Conservation (phyloP, 23 tunicate genomes). For the Halocynthia roretzi region DNA sequence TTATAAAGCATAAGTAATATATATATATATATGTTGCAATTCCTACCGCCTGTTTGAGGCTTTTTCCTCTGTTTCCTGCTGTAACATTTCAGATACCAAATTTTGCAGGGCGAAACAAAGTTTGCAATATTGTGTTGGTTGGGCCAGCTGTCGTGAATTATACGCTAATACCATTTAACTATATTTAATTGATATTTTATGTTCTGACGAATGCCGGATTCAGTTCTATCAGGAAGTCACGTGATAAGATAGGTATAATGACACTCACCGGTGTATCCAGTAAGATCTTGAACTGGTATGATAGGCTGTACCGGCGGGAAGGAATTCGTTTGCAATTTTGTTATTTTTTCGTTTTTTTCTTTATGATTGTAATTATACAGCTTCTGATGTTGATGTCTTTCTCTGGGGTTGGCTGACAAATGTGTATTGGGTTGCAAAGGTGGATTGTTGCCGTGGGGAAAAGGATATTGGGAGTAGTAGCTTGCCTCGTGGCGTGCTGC, state of each 20-base stretch:
- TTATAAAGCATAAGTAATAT: too few species aligned
- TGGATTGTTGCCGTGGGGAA: neutral
- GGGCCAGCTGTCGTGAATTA: neutral
- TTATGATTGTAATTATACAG: neutral
- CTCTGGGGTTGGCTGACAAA: neutral
- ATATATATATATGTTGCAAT: too few species aligned
- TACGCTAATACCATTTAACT: too few species aligned
- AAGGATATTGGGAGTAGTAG: neutral
- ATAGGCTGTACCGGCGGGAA: constrained; percentile 49
- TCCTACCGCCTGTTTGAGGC: too few species aligned
- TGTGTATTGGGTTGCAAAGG: neutral
- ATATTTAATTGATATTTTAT: too few species aligned
- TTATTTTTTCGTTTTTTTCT: neutral
- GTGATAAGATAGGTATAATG: too few species aligned
- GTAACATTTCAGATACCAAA: too few species aligned
- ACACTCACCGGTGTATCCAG: constrained; percentile 75
- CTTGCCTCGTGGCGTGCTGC: neutral
- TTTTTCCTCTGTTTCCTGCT: too few species aligned
- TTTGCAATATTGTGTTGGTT: too few species aligned
- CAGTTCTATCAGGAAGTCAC: too few species aligned
- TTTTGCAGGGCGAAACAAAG: too few species aligned
- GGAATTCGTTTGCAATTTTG: neutral
- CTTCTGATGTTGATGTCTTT: neutral
- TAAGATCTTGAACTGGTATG: constrained; percentile 68
- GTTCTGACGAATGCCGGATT: too few species aligned